Base-by-base conservation (phyloP, 2,113 vertebrate species). In the Atrichornis clamosus region DNA sequence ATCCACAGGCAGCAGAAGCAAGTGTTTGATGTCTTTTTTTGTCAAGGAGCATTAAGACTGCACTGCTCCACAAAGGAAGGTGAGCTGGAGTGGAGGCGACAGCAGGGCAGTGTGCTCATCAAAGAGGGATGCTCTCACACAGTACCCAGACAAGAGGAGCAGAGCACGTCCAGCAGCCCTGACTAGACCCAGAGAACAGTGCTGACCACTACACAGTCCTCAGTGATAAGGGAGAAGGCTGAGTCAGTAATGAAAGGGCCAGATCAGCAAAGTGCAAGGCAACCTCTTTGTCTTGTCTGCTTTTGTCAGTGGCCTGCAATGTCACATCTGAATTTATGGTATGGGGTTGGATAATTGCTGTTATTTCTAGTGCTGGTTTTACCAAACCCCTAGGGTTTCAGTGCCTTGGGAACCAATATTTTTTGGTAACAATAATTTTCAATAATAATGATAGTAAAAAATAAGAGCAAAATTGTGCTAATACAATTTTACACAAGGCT, bases 161-260 rank as follows among this genome's bases (percentile, higher is more conserved):
- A 56, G 24, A 65, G 9, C 44, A 64, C 0, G 0, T 28, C 52
- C 63, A 70, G 46, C 37, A 65, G 22, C 22, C 10, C 63, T 77
- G 63, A 23, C 8, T 11, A 32, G 28, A 81, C 33, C 32, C n/a
- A 28, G 30, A 15, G 35, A 42, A 23, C 33, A 35, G 27, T 5
- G n/a, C 47, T 63, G 26, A 7, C 78, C 50, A 30, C 28, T 46
- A 11, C 15, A 44, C 12, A 62, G n/a, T 28, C 15, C 47, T 32
- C 28, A 62, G 35, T 4, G 37, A 10, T 11, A n/a, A 63, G 41
- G 21, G 24, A 73, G 53, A 63, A 52, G 35, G 6, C 17, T 37
- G 19, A 77, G 7, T 35, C 64, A 46, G 42, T 27, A 53, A 72
- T 62, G 19, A 22, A 76, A 44, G 7, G 33, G 20, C 39, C 46